Conservation (phyloP, 2,797 vertebrate species). For the Jordanella pulchra region DNA sequence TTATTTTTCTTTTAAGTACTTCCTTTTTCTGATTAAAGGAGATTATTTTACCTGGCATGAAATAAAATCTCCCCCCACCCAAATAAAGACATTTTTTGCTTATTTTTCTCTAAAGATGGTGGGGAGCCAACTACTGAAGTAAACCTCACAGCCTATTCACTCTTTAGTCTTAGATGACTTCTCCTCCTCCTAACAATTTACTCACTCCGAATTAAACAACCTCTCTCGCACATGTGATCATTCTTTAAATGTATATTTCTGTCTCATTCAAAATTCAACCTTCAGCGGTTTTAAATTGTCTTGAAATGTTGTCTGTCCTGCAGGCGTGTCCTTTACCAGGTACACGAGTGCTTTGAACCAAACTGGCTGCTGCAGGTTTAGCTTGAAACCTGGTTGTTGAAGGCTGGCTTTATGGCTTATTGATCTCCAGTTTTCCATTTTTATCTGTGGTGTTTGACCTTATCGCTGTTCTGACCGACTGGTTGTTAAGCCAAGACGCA, state of each 20-base stretch:
- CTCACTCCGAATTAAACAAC: slow-evolving; percentile 54
- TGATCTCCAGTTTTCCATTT: slow-evolving; percentile 33
- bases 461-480: slow-evolving; percentile 27
- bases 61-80: too few species aligned
- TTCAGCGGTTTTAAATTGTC: slow-evolving; percentile 63
- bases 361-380: slow-evolving; percentile 53
- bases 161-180: slow-evolving; percentile 55
- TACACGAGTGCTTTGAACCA: slow-evolving; percentile 54
- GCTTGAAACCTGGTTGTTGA: slow-evolving; percentile 32
- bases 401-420: slow-evolving; percentile 55
- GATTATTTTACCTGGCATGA: too few species aligned
- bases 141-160: slow-evolving; percentile 59
- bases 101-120: background rate
- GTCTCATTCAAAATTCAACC: slow-evolving; percentile 24
- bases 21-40: background rate
- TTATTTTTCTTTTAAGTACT: background rate
- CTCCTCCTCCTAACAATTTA: slow-evolving; percentile 45
- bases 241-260: slow-evolving; percentile 31
- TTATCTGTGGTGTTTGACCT: slow-evolving; percentile 35
- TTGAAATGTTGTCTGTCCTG: slow-evolving; percentile 58
- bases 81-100: background rate
- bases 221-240: slow-evolving; percentile 47
- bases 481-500: slow-evolving; percentile 15
- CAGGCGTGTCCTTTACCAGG: slow-evolving; percentile 73
- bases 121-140: slow-evolving; percentile 61